Evolutionary conservation across 2,113 vertebrate species (phyloP).

Genomic region (Nesoenas mayeri): DNA sequence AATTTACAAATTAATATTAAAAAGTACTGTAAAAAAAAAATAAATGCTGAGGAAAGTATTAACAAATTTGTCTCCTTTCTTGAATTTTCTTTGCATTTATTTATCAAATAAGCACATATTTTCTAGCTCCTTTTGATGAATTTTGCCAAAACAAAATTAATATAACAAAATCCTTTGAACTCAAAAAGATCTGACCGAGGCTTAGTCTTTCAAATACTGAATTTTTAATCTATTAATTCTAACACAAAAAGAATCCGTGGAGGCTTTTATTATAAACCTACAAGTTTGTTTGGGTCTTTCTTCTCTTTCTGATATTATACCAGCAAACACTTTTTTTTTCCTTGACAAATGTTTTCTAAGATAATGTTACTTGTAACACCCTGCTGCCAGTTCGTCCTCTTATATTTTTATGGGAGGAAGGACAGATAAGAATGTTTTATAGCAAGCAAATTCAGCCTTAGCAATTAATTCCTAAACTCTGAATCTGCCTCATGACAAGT

Average conservation of each 20-base stretch:
- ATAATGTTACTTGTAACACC: background rate
- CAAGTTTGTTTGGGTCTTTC: background rate
- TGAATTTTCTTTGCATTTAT: background rate
- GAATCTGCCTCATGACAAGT: background rate
- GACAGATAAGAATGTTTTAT: background rate
- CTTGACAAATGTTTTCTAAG: constrained; percentile 25
- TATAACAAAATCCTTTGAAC: constrained; percentile 11
- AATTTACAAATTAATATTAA: background rate
- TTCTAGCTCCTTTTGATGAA: background rate
- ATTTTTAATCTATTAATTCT: constrained; percentile 6
- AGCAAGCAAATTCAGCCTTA: background rate
- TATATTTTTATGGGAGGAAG: background rate
- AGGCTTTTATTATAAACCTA: background rate
- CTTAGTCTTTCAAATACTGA: constrained; percentile 11
- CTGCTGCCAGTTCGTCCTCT: background rate
- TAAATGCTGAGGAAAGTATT: background rate
- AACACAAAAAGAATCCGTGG: background rate
- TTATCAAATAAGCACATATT: constrained; percentile 29
- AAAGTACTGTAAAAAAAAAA: background rate
- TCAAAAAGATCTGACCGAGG: background rate
- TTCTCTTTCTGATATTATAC: background rate
- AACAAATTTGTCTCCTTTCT: background rate
- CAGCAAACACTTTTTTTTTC: background rate
- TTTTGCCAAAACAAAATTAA: constrained; percentile 28
- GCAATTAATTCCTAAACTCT: background rate